Evolutionary conservation across 2,113 vertebrate genomes (phyloP).

Genomic region (Glaucomys volans): DNA sequence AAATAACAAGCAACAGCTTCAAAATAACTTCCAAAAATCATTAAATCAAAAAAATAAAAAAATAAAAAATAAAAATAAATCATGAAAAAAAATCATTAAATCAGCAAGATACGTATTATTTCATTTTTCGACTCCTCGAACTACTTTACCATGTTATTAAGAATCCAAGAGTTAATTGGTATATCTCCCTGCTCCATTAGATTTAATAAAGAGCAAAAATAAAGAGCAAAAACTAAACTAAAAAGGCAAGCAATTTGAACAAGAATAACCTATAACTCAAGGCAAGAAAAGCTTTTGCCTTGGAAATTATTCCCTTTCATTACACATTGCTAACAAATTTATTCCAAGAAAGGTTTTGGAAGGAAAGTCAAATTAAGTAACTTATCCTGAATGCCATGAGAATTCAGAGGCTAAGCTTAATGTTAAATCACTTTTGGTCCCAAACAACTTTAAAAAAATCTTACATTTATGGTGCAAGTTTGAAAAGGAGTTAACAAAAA

Average conservation of each 20-base stretch:
- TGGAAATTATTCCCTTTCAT: constrained; percentile 48
- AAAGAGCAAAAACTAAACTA: background rate
- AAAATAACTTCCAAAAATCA: constrained; percentile 2
- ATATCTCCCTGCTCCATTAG: background rate
- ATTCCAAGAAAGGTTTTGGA: constrained; percentile 43
- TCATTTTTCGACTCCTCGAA: background rate
- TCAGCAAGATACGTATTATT: background rate
- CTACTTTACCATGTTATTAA: constrained; percentile 23
- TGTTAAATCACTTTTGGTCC: constrained; percentile 21
- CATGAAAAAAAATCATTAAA: background rate
- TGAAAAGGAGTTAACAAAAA: background rate
- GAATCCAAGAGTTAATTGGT: constrained; percentile 18
- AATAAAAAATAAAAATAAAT: too few species aligned
- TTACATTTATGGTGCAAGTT: background rate
- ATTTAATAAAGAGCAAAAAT: background rate
- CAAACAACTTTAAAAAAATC: constrained; percentile 45
- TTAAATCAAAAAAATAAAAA: too few species aligned
- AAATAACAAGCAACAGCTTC: background rate
- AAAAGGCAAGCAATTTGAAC: background rate
- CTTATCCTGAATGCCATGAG: background rate
- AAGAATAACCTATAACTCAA: constrained; percentile 36
- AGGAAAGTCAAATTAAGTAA: constrained; percentile 38
- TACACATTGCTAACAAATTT: background rate
- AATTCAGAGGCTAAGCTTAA: constrained; percentile 49
- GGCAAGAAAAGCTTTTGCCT: background rate